phyloP scores from a whole-genome alignment of 2,888 invertebrate genomes.

The Cybosia mesomella region DNA sequence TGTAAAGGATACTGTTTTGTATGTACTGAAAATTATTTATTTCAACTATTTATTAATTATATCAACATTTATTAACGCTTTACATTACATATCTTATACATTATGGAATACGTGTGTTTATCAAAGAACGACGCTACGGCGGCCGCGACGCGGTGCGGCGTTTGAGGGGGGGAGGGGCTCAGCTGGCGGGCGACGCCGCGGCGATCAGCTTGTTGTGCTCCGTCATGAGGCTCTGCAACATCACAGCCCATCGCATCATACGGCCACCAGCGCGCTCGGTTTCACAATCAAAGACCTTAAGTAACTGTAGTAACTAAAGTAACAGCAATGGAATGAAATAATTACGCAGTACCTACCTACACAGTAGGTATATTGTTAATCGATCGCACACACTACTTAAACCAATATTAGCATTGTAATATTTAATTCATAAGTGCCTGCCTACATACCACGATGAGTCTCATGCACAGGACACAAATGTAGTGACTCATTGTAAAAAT shows the following conservation, averaged over 20 bases:
- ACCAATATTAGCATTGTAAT: no score
- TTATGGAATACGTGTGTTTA: conserved; percentile 24
- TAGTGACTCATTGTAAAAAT: no score
- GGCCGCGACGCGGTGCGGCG: no score
- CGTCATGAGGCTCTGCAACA: conserved; percentile 86
- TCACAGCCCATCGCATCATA: conserved; percentile 12
- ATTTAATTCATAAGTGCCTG: neutral
- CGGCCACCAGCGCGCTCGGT: conserved; percentile 8
- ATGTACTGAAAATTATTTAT: no score
- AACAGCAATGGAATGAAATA: no score
- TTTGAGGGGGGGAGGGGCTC: neutral
- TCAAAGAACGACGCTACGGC: neutral
- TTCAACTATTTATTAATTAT: no score
- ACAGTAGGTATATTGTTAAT: neutral
- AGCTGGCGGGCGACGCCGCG: conserved; percentile 46
- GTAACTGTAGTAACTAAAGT: no score
- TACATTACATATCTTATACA: conserved; percentile 23
- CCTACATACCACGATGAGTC: neutral
- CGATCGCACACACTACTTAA: neutral
- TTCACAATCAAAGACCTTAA: no score
- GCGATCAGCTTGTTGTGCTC: conserved; percentile 86
- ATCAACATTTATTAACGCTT: conserved; percentile 11
- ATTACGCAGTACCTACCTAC: neutral
- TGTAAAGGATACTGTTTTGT: no score
- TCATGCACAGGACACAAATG: neutral